Conservation (phyloP, 2,113 vertebrate species). For the Puntigrus tetrazona region DNA sequence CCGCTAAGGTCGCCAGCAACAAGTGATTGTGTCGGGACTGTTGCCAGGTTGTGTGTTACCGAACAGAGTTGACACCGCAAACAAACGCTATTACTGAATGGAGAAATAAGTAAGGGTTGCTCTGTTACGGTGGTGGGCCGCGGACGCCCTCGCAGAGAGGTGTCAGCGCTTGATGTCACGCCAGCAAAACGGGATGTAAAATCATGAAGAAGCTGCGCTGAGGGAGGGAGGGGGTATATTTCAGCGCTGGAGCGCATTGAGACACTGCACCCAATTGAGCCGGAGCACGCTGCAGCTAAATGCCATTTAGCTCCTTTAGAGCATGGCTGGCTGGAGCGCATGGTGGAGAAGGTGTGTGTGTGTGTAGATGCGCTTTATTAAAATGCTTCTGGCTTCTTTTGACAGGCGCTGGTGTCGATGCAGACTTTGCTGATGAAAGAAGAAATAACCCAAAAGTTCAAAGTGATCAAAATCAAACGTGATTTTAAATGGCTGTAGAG, state of each 20-base stretch:
- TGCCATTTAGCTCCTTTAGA: constrained; percentile 14
- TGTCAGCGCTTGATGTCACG: background rate
- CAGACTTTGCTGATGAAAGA: background rate
- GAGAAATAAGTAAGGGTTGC: background rate
- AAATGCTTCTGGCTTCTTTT: background rate
- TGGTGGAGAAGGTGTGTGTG: background rate
- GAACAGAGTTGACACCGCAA: background rate
- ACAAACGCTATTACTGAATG: background rate
- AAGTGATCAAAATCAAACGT: background rate
- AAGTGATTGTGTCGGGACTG: constrained; percentile 7
- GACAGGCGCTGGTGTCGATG: background rate
- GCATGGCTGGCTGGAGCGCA: background rate
- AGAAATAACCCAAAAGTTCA: background rate
- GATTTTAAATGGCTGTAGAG: background rate
- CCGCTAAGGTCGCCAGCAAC: constrained; percentile 40
- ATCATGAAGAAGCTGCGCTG: background rate
- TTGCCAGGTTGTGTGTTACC: background rate
- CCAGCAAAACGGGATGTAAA: background rate
- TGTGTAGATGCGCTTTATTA: background rate
- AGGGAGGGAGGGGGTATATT: background rate
- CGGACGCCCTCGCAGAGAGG: too few species aligned
- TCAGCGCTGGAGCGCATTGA: background rate
- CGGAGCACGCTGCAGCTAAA: background rate
- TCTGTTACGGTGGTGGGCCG: background rate
- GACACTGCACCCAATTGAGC: constrained; percentile 1